These are phyloP conservation scores for Ditylenchus weischeri DNA, from an alignment of 2,888 invertebrate genomes.

Conservation along the genomic window DNA sequence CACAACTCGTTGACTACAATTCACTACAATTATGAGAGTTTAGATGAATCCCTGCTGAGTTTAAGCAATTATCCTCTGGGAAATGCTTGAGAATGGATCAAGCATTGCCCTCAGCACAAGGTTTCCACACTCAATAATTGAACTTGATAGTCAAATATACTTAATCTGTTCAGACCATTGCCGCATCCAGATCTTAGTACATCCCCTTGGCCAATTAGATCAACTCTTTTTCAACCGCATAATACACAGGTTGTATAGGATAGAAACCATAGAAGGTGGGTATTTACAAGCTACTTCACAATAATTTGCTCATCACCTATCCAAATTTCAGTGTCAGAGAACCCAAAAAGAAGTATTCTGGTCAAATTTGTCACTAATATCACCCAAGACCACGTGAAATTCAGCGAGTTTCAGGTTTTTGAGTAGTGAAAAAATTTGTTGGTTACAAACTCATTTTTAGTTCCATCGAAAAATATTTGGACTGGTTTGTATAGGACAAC, in stretches of 20 bases:
- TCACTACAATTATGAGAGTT: no score
- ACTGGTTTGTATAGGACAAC: constrained; percentile 48
- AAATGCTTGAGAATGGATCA: constrained; percentile 6
- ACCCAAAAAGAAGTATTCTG: constrained; percentile 45
- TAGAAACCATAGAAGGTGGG: constrained; percentile 36
- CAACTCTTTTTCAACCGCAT: constrained; percentile 27
- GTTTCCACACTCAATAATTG: no score
- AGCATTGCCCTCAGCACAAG: constrained; percentile 7
- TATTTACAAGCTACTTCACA: not conserved
- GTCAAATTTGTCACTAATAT: constrained; percentile 45
- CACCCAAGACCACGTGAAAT: constrained; percentile 39
- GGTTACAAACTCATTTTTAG: constrained; percentile 29
- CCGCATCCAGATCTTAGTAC: constrained; percentile 18
- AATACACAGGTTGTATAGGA: constrained; percentile 27
- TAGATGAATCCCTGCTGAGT: no score
- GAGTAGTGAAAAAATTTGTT: constrained; percentile 9
- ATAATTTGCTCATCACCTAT: not conserved
- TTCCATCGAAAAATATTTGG: constrained; percentile 51
- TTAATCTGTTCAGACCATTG: not conserved
- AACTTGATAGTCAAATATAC: no score
- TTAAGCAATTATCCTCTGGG: not conserved
- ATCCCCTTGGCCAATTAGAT: constrained; percentile 28
- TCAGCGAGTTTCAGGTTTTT: constrained; percentile 50
- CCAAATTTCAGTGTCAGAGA: constrained; percentile 44
- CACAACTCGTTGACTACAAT: no score